Evolutionary conservation across 2,888 invertebrate species (phyloP).

Genomic region (Cephus sareptanus): DNA sequence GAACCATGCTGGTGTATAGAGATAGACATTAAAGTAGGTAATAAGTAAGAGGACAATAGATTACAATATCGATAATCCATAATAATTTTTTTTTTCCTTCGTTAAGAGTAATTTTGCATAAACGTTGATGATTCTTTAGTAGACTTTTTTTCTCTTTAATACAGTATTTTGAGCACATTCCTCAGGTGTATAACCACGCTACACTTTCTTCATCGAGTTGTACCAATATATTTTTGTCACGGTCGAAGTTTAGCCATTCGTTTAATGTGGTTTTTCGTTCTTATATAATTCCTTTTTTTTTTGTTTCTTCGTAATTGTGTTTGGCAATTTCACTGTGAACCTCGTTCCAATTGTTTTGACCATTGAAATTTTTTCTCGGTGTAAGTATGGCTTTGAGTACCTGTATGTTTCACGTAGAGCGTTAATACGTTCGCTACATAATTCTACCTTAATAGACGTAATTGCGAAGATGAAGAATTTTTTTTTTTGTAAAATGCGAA

Average conservation of each 20-base stretch:
- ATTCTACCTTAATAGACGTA: not conserved
- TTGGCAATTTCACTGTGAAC: not conserved
- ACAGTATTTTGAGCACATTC: conserved; percentile 64
- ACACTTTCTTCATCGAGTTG: conserved; percentile 65
- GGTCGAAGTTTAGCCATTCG: conserved; percentile 10
- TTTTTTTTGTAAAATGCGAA: not conserved
- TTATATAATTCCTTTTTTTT: conserved; percentile 4
- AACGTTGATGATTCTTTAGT: conserved; percentile 55
- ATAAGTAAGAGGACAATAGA: conserved; percentile 61
- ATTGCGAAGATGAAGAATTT: not conserved
- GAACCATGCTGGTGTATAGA: conserved; percentile 62
- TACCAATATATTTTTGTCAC: conserved; percentile 53
- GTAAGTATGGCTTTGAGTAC: not conserved
- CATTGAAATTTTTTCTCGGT: not conserved
- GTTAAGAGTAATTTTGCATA: conserved; percentile 58
- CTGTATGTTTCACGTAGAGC: not conserved
- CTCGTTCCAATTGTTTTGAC: not conserved
- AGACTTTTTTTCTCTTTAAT: conserved; percentile 59
- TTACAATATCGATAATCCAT: conserved; percentile 61
- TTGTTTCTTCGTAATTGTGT: conserved; percentile 1
- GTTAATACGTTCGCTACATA: not conserved
- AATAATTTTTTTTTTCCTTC: conserved; percentile 50
- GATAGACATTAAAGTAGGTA: conserved; percentile 63
- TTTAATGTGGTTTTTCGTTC: not conserved
- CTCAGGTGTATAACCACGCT: conserved; percentile 65